Evolutionary conservation across 2,797 vertebrate genomes (phyloP), one percentile per base, ranked within the genome.

Genomic region (Enteromius mattozi): DNA sequence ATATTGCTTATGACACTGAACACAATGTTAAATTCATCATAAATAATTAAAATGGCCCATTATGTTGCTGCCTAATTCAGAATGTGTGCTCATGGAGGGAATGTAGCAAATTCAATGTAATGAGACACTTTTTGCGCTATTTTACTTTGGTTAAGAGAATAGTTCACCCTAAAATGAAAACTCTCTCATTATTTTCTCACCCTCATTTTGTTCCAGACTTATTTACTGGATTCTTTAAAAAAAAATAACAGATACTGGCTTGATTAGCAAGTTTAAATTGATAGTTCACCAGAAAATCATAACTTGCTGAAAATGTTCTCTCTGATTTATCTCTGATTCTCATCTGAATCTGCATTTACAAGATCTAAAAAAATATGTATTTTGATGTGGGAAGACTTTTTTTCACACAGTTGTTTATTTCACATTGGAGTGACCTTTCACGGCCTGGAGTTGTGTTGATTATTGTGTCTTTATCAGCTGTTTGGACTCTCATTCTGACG

Each of bases 181-280:
- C 51, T 1, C 2, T 6, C 1, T 74, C 16, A 21, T 51, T 33
- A n/a, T 51, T 75, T n/a, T 4, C 19, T 70, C 14, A 35, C 49
- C 1, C 27, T 30, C 14, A 54, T 35, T 9, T 54, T 75, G 19
- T 75, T 75, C 30, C 19, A 54, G 35, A 49, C 21, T 7, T 47
- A 33, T 69, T 80, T 42, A n/a, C 37, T 72, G 10, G 10, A 24
- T 45, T 6, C 27, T 61, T 42, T 71, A 17, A 35, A 33, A 33
- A 33, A 33, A 33, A 33, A 35, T 9, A 33, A 45, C 30, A 40
- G 70, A 79, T 47, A 47, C 76, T 82, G 72, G 21, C 63, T 51
- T 42, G 37, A 81, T 63, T 61, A 86, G 79, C 51, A 27, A 81
- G 74, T 66, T 45, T 85, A 61, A 27, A 27, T 4, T 3, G n/a